Percentiles rank a stretch among this genome's conserved stretches.
Conservation (phyloP, 1,140 invertebrate genomes). For the Thereuonema tuberculata region DNA sequence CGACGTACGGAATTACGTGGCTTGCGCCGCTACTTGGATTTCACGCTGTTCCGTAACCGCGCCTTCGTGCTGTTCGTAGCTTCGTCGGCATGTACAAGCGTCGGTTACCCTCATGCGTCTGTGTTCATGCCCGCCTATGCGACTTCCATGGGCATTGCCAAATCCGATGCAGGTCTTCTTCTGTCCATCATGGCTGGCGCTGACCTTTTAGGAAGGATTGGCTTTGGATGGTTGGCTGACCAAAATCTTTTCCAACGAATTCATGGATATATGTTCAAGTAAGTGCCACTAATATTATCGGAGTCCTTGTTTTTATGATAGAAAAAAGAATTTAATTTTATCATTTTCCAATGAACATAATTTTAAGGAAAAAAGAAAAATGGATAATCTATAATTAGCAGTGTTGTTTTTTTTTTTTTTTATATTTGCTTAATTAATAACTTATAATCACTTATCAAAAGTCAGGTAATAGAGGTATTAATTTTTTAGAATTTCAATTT, state of each 20-base stretch:
- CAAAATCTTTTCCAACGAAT: conserved; percentile 50
- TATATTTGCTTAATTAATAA: no score
- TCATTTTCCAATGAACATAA: no score
- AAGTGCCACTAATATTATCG: conserved; percentile 11
- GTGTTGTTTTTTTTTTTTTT: no score
- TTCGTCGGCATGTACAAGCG: background rate
- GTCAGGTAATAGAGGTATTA: no score
- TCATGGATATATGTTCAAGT: conserved; percentile 55
- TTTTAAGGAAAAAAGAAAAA: no score
- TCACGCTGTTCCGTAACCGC: background rate
- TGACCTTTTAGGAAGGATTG: conserved; percentile 50
- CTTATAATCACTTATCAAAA: no score
- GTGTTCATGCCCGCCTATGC: conserved; percentile 10
- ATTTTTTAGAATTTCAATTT: no score
- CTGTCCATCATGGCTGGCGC: conserved; percentile 29
- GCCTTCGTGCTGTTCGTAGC: background rate
- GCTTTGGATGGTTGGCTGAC: conserved; percentile 53
- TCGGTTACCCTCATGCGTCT: conserved; percentile 8
- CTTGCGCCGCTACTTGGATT: conserved; percentile 1
- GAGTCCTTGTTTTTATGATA: background rate
- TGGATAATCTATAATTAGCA: no score
- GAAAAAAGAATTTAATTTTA: background rate
- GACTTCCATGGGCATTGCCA: background rate
- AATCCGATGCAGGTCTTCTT: background rate
- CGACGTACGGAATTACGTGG: background rate